Evolutionary conservation across 2,888 invertebrate genomes (phyloP).

Genomic region (Eupeodes latifasciatus): DNA sequence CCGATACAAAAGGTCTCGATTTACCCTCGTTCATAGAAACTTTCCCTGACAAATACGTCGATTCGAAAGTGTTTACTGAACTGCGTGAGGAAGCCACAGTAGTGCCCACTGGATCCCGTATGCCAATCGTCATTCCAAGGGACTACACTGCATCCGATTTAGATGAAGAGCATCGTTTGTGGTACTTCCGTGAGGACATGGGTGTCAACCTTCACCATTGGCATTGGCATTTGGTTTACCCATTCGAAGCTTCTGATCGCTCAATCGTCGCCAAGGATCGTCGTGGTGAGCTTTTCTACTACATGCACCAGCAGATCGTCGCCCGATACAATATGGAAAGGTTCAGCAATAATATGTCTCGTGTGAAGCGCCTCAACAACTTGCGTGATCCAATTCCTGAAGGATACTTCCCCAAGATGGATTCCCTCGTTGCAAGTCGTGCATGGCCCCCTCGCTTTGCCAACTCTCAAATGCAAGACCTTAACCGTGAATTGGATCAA

Average conservation of each 20-base stretch:
- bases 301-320: slow-evolving; percentile 87
- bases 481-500: slow-evolving; percentile 79
- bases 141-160: slow-evolving; percentile 89
- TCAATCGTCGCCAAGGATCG: slow-evolving; percentile 88
- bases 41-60: slow-evolving; percentile 92
- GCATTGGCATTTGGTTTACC: slow-evolving; percentile 94
- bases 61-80: slow-evolving; percentile 86
- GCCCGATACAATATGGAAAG: slow-evolving; percentile 89
- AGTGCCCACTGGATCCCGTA: slow-evolving; percentile 87
- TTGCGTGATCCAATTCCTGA: slow-evolving; percentile 89
- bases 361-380: slow-evolving; percentile 87
- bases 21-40: slow-evolving; percentile 89
- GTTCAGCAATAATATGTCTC: slow-evolving; percentile 87
- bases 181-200: slow-evolving; percentile 92
- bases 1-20: slow-evolving; percentile 84
- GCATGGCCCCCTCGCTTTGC: slow-evolving; percentile 37
- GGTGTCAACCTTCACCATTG: slow-evolving; percentile 94
- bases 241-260: slow-evolving; percentile 86
- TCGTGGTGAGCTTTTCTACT: slow-evolving; percentile 88
- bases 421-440: slow-evolving; percentile 32
- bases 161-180: slow-evolving; percentile 91
- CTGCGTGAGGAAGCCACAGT: slow-evolving; percentile 85
- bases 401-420: slow-evolving; percentile 90
- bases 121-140: slow-evolving; percentile 85
- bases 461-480: slow-evolving; percentile 82